Conservation (phyloP, 1,140 invertebrate species). For the Ectropis grisescens region DNA sequence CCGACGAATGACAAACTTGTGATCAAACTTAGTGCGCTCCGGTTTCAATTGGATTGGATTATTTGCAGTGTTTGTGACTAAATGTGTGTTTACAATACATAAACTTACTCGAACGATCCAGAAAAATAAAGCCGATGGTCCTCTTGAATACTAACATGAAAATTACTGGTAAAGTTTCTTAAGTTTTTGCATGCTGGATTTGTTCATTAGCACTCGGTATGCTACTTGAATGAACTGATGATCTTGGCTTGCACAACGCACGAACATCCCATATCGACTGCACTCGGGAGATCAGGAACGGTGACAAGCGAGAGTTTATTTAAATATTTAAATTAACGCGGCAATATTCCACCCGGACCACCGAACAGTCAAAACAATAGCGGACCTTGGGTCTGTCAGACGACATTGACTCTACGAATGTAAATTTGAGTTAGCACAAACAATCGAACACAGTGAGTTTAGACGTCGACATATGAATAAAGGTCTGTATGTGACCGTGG, state of each 20-base stretch:
- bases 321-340: slow-evolving; percentile 28
- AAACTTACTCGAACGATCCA: slow-evolving; percentile 24
- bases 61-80: slow-evolving; percentile 52
- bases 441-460: slow-evolving; percentile 54
- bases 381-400: slow-evolving; percentile 42
- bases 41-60: slow-evolving; percentile 34
- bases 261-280: slow-evolving; percentile 11
- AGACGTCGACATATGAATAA: slow-evolving; percentile 53
- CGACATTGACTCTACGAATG: slow-evolving; percentile 58
- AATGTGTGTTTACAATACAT: slow-evolving; percentile 41
- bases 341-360: slow-evolving; percentile 35
- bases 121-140: slow-evolving; percentile 54
- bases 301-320: slow-evolving; percentile 22
- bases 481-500: slow-evolving; percentile 62
- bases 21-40: slow-evolving; percentile 43
- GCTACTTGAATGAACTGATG: slow-evolving; percentile 44
- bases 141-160: slow-evolving; percentile 67
- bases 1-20: slow-evolving; percentile 30
- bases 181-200: slow-evolving; percentile 49
- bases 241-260: slow-evolving; percentile 62
- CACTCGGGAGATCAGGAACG: slow-evolving; percentile 15
- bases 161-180: slow-evolving; percentile 61
- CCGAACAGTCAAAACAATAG: slow-evolving; percentile 56
- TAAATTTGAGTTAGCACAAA: slow-evolving; percentile 55
- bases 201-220: slow-evolving; percentile 29